Evolutionary conservation across 2,113 vertebrate species (phyloP), one percentile per base, ranked within the genome.

Genomic region (Pteronura brasiliensis): DNA sequence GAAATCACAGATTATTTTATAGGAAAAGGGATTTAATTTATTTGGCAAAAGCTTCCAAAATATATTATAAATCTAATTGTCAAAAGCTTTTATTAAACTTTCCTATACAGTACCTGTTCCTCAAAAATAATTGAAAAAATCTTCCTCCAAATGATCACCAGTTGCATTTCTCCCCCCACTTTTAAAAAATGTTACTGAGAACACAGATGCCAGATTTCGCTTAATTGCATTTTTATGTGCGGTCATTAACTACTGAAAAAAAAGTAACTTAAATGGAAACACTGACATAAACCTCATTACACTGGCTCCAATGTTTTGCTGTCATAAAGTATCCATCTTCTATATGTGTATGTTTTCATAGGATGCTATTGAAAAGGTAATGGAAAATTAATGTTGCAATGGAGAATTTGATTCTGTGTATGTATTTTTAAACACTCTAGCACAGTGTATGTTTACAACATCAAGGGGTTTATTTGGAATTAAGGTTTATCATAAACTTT

Each of bases 271-370:
- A 97, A 98, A 98, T 99, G 98, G 99, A 99, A 99, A 99, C 98
- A 98, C 96, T 99, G 98, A 99, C 98, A 98, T 97, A 98, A 98
- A 90, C 91, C 98, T 98, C 98, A 98, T 98, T 99, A 98, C 96
- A 97, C 95, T 98, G 98, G 98, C 98, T 99, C 98, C 98, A 98
- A 96, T 89, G 97, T 96, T 97, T 98, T 97, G 98, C 97, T 91
- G 92, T 98, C 97, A 98, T 98, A 98, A 99, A 98, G 96, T 98
- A 98, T 98, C 97, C 97, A 98, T 99, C 98, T 98, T 98, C 98
- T 98, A 52, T 96, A 87, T 83, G 47, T 96, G 93, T 93, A 34
- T 97, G 96, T 98, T 97, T 99, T 96, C 98, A 98, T 98, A 98
- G 87, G 42, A 97, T 94, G 97, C 98, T 98, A 97, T 98, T 98